A percentile compares a stretch with the other conserved stretches of the same genome.
These are phyloP conservation scores for Eudyptes chrysolophus DNA, from an alignment of 2,113 vertebrate species.

Conservation along the genomic window DNA sequence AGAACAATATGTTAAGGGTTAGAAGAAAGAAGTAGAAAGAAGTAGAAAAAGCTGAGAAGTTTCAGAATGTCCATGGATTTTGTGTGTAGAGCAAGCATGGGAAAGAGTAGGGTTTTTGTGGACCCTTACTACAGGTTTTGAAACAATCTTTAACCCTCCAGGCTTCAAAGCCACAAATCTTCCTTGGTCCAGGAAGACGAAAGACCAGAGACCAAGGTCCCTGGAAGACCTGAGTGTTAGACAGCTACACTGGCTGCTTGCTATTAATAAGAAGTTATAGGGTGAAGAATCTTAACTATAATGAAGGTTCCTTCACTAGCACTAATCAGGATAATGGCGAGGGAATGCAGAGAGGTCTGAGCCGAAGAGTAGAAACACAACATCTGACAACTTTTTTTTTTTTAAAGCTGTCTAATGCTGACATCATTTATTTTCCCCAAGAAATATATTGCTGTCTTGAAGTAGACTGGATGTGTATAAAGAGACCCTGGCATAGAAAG, in stretches of 20 bases:
- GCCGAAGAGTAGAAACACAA: not conserved
- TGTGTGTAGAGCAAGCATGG: not conserved
- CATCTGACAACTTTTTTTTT: not conserved
- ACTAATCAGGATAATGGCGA: not conserved
- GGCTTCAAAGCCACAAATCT: not conserved
- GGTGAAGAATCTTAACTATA: not conserved
- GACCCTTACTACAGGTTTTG: not conserved
- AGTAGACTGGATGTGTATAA: not conserved
- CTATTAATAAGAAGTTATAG: not conserved
- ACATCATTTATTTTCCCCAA: not conserved
- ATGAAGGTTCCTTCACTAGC: not conserved
- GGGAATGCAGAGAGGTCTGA: not conserved
- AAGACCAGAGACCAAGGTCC: not conserved
- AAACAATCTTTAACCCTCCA: not conserved
- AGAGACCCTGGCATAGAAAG: not conserved
- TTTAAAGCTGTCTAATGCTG: not conserved
- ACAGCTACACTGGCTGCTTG: not conserved
- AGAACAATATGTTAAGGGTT: not conserved
- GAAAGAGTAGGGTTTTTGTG: not conserved
- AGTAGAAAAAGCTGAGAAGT: not conserved
- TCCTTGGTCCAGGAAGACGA: not conserved
- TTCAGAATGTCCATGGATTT: not conserved
- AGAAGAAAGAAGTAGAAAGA: not conserved
- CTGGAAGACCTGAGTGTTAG: not conserved
- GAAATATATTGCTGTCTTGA: not conserved